Percentiles rank a stretch among this genome's conserved stretches.
phyloP scores from a whole-genome alignment of 2,888 invertebrate species.

The Pasiphila rectangulata region DNA sequence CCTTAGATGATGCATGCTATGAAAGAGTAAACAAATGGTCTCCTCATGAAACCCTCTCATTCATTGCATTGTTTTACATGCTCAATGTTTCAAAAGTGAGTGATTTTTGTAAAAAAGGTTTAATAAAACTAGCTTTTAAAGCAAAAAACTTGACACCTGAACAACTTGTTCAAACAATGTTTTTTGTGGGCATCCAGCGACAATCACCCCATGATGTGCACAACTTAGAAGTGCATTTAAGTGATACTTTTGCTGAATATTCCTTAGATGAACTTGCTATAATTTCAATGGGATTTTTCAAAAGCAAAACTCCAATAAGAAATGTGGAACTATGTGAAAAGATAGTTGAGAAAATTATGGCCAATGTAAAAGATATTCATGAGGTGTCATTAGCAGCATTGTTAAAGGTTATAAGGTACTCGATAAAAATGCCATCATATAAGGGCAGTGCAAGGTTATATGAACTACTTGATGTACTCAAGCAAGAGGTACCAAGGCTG shows the following conservation, averaged over 20 bases:
- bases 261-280: slow-evolving; percentile 85
- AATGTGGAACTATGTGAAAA: slow-evolving; percentile 67
- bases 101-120: slow-evolving; percentile 77
- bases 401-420: slow-evolving; percentile 84
- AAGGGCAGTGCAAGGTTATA: slow-evolving; percentile 56
- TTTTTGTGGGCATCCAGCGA: slow-evolving; percentile 83
- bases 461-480: slow-evolving; percentile 76
- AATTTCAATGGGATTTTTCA: slow-evolving; percentile 88
- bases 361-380: slow-evolving; percentile 76
- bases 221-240: slow-evolving; percentile 82
- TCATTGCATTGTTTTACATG: slow-evolving; percentile 84
- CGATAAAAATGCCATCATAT: slow-evolving; percentile 65
- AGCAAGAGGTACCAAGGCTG: slow-evolving; percentile 79
- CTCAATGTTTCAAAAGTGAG: slow-evolving; percentile 77
- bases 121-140: slow-evolving; percentile 80
- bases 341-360: slow-evolving; percentile 76
- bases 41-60: slow-evolving; percentile 75
- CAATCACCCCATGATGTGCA: slow-evolving; percentile 81
- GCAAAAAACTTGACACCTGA: slow-evolving; percentile 79
- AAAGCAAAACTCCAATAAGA: slow-evolving; percentile 84
- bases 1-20: slow-evolving; percentile 84
- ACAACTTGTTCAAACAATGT: slow-evolving; percentile 85
- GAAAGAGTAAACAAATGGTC: slow-evolving; percentile 70
- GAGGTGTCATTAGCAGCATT: slow-evolving; percentile 85
- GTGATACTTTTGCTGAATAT: slow-evolving; percentile 76